Conservation (phyloP, 2,797 vertebrate genomes). For the Sardinella longiceps region DNA sequence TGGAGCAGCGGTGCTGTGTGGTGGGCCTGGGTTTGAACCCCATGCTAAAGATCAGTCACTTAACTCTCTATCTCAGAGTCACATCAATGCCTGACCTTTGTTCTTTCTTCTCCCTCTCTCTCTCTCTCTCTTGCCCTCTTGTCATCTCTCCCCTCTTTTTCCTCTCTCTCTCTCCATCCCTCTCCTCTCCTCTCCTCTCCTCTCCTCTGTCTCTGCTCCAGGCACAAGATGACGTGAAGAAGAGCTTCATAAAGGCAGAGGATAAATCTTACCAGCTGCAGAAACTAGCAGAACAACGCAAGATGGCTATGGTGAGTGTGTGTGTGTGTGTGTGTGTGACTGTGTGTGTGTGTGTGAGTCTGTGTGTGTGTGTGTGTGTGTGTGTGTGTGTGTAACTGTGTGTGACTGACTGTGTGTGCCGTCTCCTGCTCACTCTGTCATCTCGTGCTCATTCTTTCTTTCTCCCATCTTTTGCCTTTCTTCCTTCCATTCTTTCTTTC, state of each 20-base stretch:
- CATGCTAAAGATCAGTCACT: background rate
- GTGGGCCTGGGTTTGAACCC: no score
- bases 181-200: constrained; percentile 21
- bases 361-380: no score
- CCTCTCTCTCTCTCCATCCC: constrained; percentile 12
- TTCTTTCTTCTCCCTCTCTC: background rate
- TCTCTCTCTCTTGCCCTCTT: background rate
- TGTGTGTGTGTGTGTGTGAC: no score
- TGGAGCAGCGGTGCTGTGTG: background rate
- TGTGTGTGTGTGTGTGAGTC: no score
- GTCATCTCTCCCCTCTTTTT: background rate
- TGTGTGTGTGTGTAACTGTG: no score
- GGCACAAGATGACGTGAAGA: constrained; percentile 94
- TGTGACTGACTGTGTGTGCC: no score
- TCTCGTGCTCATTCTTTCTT: background rate
- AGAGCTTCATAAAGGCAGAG: constrained; percentile 90
- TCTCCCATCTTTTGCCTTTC: background rate
- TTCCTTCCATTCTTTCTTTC: background rate
- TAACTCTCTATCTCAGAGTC: background rate
- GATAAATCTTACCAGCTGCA: constrained; percentile 96
- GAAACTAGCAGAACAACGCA: constrained; percentile 93
- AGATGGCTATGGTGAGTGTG: constrained; percentile 68
- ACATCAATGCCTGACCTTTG: background rate
- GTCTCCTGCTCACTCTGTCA: background rate
- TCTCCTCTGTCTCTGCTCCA: constrained; percentile 54